A percentile compares a stretch with the other conserved stretches of the same genome.
Conservation (phyloP, 2,797 vertebrate genomes). For the Linurgus olivaceus region DNA sequence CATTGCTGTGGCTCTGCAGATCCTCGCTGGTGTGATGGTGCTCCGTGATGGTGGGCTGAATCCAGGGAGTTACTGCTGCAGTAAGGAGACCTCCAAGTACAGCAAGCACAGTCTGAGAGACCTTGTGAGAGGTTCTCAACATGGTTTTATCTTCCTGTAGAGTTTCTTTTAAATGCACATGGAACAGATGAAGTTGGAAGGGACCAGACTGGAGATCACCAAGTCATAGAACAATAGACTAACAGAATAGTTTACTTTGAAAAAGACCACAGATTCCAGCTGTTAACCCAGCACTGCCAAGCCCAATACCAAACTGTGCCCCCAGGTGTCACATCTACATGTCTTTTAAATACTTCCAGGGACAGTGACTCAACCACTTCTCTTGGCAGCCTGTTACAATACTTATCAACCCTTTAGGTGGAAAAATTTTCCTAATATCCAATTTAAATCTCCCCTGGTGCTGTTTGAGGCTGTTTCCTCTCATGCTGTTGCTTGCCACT, state of each 20-base stretch:
- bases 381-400: neutral
- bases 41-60: fast-evolving
- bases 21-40: neutral
- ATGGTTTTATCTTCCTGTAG: neutral
- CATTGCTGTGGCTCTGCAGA: fast-evolving
- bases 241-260: neutral
- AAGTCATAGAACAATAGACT: neutral
- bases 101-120: neutral
- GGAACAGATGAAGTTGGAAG: neutral
- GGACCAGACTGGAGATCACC: neutral
- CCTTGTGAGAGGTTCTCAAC: neutral
- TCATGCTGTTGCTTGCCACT: neutral
- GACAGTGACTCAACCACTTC: neutral
- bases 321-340: neutral
- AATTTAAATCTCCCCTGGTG: neutral
- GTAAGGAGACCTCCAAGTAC: neutral
- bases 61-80: neutral
- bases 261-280: neutral
- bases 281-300: neutral
- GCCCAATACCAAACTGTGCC: neutral
- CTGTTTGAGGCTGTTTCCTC: neutral
- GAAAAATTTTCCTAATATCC: neutral
- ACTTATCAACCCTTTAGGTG: neutral
- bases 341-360: neutral
- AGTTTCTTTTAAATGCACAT: neutral